Evolutionary conservation across 2,888 invertebrate genomes (phyloP).

Genomic region (Acheta domesticus): DNA sequence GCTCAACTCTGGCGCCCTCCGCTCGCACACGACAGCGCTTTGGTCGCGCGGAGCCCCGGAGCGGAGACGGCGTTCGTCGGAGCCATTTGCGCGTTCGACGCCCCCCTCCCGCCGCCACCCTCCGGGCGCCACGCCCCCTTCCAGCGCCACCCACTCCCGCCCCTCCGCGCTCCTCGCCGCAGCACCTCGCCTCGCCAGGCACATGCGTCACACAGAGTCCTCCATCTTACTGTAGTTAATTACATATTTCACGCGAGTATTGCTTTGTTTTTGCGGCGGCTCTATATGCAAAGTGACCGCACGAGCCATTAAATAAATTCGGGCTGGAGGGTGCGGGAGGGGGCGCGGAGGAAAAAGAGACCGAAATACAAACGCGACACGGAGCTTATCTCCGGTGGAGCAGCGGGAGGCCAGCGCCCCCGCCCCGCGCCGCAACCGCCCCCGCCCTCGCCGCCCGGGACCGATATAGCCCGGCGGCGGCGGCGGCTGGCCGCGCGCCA

Average conservation of each 20-base stretch:
- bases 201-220: neutral
- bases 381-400: slow-evolving; percentile 7
- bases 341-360: neutral
- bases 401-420: neutral
- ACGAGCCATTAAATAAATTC: slow-evolving; percentile 18
- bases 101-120: neutral
- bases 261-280: slow-evolving; percentile 3
- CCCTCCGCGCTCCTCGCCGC: neutral
- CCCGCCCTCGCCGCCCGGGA: neutral
- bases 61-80: neutral
- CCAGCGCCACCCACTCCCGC: neutral
- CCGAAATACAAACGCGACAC: slow-evolving; percentile 18
- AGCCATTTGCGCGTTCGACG: neutral
- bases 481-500: neutral
- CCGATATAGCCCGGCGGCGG: neutral
- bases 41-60: no score
- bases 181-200: neutral
- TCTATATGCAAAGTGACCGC: neutral
- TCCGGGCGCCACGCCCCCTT: neutral
- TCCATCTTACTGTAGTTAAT: slow-evolving; percentile 9
- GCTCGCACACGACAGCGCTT: no score
- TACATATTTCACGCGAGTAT: slow-evolving; percentile 18
- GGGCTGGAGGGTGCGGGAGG: neutral
- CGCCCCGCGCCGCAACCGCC: no score
- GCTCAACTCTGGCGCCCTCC: no score